Base-by-base conservation (phyloP, 2,797 vertebrate genomes). In the Anguilla obscura region DNA sequence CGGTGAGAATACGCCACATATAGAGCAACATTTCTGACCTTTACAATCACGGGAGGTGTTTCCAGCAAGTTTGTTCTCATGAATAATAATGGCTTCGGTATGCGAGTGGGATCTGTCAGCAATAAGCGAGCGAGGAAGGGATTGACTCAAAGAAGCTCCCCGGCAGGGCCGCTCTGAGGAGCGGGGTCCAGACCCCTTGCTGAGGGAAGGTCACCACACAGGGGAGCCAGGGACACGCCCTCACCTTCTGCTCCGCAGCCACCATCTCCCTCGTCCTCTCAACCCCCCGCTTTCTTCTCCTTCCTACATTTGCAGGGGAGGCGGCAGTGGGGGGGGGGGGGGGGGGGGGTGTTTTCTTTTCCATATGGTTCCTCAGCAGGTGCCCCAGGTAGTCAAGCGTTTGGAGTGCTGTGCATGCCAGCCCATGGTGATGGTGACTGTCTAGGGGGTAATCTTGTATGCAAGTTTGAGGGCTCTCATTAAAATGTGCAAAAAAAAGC, bases 181-280 rank as follows among this genome's bases (percentile, higher is more conserved):
- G 12, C 14, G 33, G 36, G 9, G 91, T 93, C 90, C 90, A 90
- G 89, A 90, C 87, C 91, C 91, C 91, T 86, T 91, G 92, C 89
- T 91, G 66, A 76, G 94, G 91, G 94, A 95, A 95, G 95, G 94
- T 95, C 94, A 95, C 91, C 90, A 89, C 93, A 90, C 89, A 27
- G 80, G 91, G 93, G 92, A 86, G 84, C 58, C 50, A 88, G 30
- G 48, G 82, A 91, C 90, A 93, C 91, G 94, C 92, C 93, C 93
- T 89, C 63, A 63, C 1, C 63, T 76, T 79, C 56, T 88, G 21
- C 86, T 89, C 79, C 30, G 9, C 79, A 48, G 40, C 45, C 40
- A 48, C 5, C 45, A 82, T 50, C 79, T 50, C 21, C 79, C 40
- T 12, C 7, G 40, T 48, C 76, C 40, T 48, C 76, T 48, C 3